Conservation (phyloP, 2,797 vertebrate species). For the Emys orbicularis region DNA sequence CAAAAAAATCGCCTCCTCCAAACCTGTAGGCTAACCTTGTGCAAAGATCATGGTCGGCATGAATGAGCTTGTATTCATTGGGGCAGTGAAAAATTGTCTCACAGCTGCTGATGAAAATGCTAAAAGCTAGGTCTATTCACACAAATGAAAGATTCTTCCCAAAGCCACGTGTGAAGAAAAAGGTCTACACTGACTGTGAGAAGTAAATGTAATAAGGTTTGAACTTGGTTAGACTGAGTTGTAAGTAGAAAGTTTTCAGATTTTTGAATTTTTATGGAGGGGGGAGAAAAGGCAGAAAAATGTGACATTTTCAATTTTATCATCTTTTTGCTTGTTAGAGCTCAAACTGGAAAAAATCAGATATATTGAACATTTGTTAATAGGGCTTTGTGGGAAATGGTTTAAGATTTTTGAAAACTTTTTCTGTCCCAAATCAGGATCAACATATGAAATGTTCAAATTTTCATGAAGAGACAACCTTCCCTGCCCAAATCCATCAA, state of each 20-base stretch:
- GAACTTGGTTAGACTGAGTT: not conserved
- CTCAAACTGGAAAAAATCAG: not conserved
- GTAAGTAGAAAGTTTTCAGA: not conserved
- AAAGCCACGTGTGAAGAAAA: not conserved
- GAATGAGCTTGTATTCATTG: not conserved
- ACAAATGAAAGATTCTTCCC: not conserved
- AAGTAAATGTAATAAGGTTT: not conserved
- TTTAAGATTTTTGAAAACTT: not conserved
- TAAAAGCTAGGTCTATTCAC: not conserved
- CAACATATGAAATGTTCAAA: not conserved
- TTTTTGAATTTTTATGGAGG: not conserved
- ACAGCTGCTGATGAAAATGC: not conserved
- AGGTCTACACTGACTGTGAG: not conserved
- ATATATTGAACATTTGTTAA: not conserved
- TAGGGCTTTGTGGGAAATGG: not conserved
- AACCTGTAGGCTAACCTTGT: not conserved
- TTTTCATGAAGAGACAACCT: not conserved
- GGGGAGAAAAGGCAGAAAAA: not conserved
- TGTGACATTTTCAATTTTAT: not conserved
- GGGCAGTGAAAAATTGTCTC: not conserved
- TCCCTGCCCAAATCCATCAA: not conserved
- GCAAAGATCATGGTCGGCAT: not conserved
- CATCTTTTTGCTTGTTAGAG: too few relatives aligned
- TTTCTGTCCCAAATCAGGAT: not conserved
- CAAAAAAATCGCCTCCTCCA: rapidly evolving